Percentiles rank a stretch among this genome's conserved stretches.
Conservation (phyloP, 2,113 vertebrate genomes). For the Myiozetetes cayanensis region DNA sequence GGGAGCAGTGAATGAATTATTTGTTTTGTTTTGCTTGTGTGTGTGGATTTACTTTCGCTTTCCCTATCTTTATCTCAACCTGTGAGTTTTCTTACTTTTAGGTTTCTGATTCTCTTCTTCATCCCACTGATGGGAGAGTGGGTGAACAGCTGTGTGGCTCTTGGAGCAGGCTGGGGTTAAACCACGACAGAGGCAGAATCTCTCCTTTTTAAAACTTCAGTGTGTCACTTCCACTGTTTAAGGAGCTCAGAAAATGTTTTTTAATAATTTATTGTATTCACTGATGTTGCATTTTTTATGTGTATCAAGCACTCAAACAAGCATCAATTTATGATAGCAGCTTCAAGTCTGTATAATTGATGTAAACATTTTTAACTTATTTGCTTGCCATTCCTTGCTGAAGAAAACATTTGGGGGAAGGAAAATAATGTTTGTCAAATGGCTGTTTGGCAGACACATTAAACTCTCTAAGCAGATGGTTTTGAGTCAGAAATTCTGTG, state of each 20-base stretch:
- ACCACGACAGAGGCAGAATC: neutral
- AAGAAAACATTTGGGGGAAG: neutral
- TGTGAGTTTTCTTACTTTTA: neutral
- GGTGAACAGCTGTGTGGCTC: neutral
- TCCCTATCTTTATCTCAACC: neutral
- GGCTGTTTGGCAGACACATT: slow-evolving; percentile 30
- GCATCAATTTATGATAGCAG: slow-evolving; percentile 39
- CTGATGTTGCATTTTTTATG: slow-evolving; percentile 59
- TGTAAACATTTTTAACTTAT: slow-evolving; percentile 60
- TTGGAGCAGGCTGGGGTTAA: neutral
- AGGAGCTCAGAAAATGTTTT: slow-evolving; percentile 8
- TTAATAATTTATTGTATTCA: slow-evolving; percentile 51
- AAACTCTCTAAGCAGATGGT: neutral
- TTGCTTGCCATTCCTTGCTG: slow-evolving; percentile 50
- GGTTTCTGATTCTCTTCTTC: neutral
- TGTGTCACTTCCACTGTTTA: neutral
- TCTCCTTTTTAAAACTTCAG: neutral
- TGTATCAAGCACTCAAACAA: slow-evolving; percentile 52
- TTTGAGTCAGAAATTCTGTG: slow-evolving; percentile 1
- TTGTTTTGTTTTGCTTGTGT: neutral
- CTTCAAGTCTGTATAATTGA: slow-evolving; percentile 55
- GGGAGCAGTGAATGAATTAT: neutral
- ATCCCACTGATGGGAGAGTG: neutral
- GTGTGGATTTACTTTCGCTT: neutral
- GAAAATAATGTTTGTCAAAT: slow-evolving; percentile 28